Evolutionary conservation across 2,797 vertebrate species (phyloP).

Genomic region (Sebastes baramenuke): DNA sequence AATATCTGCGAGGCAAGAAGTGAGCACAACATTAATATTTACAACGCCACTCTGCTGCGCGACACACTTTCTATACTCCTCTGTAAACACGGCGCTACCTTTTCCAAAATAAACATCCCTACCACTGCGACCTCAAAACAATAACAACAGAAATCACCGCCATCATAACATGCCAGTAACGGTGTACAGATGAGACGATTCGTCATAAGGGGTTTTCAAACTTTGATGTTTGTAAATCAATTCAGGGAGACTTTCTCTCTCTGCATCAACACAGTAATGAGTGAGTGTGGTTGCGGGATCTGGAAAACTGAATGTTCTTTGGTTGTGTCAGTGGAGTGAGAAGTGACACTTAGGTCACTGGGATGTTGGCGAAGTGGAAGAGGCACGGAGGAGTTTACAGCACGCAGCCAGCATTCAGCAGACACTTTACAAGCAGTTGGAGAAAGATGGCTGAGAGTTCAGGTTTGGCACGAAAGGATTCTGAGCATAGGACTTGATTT

Average conservation of each 20-base stretch:
- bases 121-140: conserved; percentile 25
- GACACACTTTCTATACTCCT: conserved; percentile 17
- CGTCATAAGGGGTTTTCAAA: conserved; percentile 54
- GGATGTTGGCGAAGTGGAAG: conserved; percentile 30
- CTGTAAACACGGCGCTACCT: conserved; percentile 26
- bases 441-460: conserved; percentile 27
- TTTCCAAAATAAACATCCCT: conserved; percentile 56
- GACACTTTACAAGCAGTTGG: conserved; percentile 32
- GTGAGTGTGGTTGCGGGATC: neutral
- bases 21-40: conserved; percentile 56
- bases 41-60: conserved; percentile 17
- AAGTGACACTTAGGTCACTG: conserved; percentile 40
- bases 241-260: conserved; percentile 12
- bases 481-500: conserved; percentile 15
- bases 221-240: conserved; percentile 19
- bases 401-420: conserved; percentile 26
- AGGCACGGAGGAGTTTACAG: conserved; percentile 14
- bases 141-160: conserved; percentile 58
- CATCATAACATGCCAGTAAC: conserved; percentile 58
- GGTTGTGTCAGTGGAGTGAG: conserved; percentile 33
- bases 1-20: conserved; percentile 64
- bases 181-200: conserved; percentile 29
- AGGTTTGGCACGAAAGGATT: conserved; percentile 32
- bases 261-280: neutral
- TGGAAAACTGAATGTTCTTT: conserved; percentile 45